Evolutionary conservation across 2,113 vertebrate genomes (phyloP), one percentile per base, ranked within the genome.

Genomic region (Coryphaenoides rupestris): DNA sequence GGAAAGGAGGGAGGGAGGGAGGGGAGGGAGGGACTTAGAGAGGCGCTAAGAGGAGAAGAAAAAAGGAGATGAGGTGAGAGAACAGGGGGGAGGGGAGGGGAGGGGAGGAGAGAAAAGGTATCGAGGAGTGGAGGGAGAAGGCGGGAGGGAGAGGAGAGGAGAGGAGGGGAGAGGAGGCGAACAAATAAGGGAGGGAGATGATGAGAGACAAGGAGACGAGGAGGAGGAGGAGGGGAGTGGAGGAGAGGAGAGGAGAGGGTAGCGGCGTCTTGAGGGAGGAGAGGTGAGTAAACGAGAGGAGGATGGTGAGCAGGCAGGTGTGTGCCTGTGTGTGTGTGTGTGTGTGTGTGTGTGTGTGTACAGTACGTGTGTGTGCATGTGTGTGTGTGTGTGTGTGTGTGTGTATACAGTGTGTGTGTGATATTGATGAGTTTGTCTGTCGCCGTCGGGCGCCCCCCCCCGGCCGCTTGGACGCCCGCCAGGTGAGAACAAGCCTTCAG

Each of bases 401-500:
- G 28, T 33, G 28, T 33, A 10, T 33, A 10, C 28, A 10, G 66
- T 78, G 79, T 61, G 84, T 75, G 69, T 70, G 63, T 76, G 28
- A 33, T 33, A 33, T 33, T 33, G 28, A 33, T 33, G 28, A 33
- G 28, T 33, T 33, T 33, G 28, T 33, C 28, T 33, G 10, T 33
- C 28, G 5, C 28, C 28, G 28, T 33, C 28, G 3, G 6, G 5
- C 28, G 5, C 10, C 28, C 26, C 65, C 72, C 65, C 19, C 56
- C 69, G 81, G 81, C 75, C 65, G 82, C 71, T 81, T 85, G 83
- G 82, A 87, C 86, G 86, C 84, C 86, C 83, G 73, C 83, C 79
- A 87, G 60, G 87, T 89, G 89, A 87, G 89, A 90, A 88, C 77
- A 87, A 78, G 88, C 81, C 88, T 87, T 88, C 86, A 85, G 75